phyloP scores from a whole-genome alignment of 2,888 invertebrate species.

The Xestoiulus laeticollis region DNA sequence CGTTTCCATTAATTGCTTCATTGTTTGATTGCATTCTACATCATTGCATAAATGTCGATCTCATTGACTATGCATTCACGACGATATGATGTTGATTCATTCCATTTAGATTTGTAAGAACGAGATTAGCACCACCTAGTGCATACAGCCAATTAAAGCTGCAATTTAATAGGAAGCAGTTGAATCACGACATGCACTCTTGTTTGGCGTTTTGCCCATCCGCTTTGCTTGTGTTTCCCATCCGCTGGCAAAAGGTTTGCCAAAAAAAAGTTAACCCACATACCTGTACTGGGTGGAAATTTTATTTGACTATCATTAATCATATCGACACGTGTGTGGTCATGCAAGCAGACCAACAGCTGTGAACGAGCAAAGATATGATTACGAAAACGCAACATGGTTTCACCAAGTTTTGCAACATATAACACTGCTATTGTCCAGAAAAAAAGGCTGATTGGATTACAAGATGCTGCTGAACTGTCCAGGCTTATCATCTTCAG shows the following conservation, averaged over 20 bases:
- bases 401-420: no score
- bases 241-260: neutral
- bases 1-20: neutral
- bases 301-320: neutral
- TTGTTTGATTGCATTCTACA: neutral
- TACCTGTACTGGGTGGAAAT: neutral
- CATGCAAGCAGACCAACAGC: neutral
- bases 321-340: constrained; percentile 8
- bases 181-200: neutral
- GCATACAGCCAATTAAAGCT: neutral
- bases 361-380: no score
- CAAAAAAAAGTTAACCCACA: neutral
- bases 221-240: neutral
- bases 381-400: no score
- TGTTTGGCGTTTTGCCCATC: constrained; percentile 1
- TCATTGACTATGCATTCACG: neutral
- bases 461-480: no score
- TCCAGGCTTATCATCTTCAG: no score
- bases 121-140: neutral
- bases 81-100: neutral
- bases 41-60: neutral
- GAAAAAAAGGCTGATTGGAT: no score
- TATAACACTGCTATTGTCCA: no score
- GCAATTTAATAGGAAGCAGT: neutral
- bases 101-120: neutral